A percentile compares a stretch with the other conserved stretches of the same genome.
These are phyloP conservation scores for Parapristionchus giblindavisi DNA, from an alignment of 2,888 invertebrate genomes.

Conservation along the genomic window DNA sequence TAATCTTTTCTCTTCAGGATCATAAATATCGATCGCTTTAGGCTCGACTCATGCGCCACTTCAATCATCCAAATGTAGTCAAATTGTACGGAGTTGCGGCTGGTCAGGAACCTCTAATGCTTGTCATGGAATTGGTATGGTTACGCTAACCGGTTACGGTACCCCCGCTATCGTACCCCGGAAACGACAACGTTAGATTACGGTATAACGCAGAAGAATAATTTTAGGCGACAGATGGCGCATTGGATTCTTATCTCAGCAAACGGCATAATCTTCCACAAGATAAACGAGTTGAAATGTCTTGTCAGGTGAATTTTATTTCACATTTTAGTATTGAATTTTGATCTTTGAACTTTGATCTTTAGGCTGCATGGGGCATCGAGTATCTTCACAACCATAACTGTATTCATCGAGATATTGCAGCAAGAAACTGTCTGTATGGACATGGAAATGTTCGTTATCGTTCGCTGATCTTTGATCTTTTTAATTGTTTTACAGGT, in stretches of 20 bases:
- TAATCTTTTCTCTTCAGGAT: no score
- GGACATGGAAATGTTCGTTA: constrained; percentile 37
- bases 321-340: no score
- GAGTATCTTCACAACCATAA: constrained; percentile 49
- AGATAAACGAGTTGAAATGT: constrained; percentile 31
- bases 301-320: constrained; percentile 1
- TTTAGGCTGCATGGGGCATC: constrained; percentile 50
- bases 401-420: constrained; percentile 52
- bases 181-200: background rate
- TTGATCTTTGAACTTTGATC: constrained; percentile 21
- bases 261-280: constrained; percentile 4
- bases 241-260: constrained; percentile 29
- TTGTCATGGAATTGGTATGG: constrained; percentile 34
- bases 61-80: constrained; percentile 28
- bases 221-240: constrained; percentile 21
- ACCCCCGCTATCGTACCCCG: no score
- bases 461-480: background rate
- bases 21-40: background rate
- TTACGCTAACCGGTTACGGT: no score
- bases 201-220: background rate
- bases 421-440: constrained; percentile 51
- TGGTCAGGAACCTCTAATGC: constrained; percentile 29
- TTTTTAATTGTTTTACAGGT: constrained; percentile 38
- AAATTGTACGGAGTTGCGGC: constrained; percentile 30
- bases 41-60: constrained; percentile 35